Percentiles rank a stretch among this genome's conserved stretches.
These are phyloP conservation scores for Papilio xuthus DNA, from an alignment of 1,140 invertebrate genomes.

Conservation along the genomic window DNA sequence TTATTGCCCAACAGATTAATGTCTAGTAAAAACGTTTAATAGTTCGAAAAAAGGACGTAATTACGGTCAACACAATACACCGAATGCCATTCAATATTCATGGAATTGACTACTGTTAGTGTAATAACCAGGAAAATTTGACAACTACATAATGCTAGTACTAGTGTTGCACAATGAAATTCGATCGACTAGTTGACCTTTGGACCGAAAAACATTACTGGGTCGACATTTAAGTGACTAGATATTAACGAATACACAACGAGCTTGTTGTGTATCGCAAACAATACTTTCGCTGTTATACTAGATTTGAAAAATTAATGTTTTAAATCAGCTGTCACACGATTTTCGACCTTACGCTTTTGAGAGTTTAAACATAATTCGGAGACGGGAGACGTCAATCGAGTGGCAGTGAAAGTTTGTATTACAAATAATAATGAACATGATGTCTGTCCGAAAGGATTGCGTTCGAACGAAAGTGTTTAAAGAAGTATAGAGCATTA, in stretches of 20 bases:
- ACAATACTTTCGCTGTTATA: constrained; percentile 60
- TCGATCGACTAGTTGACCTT: constrained; percentile 20
- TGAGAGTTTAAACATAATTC: constrained; percentile 1
- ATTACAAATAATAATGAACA: constrained; percentile 49
- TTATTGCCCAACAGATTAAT: background rate
- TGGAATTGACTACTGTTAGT: too few relatives aligned
- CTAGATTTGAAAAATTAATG: constrained; percentile 54
- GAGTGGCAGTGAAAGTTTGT: constrained; percentile 54
- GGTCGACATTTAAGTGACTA: constrained; percentile 32
- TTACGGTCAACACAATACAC: too few relatives aligned
- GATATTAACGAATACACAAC: constrained; percentile 45
- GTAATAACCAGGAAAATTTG: background rate
- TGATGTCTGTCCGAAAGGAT: constrained; percentile 44
- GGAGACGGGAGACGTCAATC: constrained; percentile 31
- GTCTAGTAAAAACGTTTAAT: background rate
- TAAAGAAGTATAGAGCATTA: background rate
- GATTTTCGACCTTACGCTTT: constrained; percentile 24
- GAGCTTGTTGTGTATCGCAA: constrained; percentile 46
- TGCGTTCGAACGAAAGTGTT: constrained; percentile 50
- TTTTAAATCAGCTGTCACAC: constrained; percentile 13
- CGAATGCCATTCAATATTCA: too few relatives aligned
- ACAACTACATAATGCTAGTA: background rate
- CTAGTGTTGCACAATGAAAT: constrained; percentile 25
- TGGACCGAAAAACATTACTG: constrained; percentile 22
- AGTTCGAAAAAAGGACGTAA: background rate